These are phyloP conservation scores for Loripinus fragilis DNA, from an alignment of 2,888 invertebrate genomes.

Conservation along the genomic window DNA sequence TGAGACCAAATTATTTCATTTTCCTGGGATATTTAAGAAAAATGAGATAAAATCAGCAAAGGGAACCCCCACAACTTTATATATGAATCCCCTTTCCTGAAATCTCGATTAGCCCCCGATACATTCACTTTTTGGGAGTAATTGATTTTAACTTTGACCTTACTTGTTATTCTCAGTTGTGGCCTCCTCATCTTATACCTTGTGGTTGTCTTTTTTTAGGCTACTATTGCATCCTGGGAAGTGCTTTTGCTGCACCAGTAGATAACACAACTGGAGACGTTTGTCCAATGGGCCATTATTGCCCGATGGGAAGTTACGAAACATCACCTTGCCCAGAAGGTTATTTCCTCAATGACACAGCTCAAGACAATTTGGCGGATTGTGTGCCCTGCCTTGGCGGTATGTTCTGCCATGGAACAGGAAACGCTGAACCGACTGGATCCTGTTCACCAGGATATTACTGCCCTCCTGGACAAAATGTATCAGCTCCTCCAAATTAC, in stretches of 20 bases:
- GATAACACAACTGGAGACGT: slow-evolving; percentile 76
- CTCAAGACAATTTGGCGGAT: slow-evolving; percentile 71
- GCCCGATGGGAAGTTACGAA: slow-evolving; percentile 70
- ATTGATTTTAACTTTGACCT: too few relatives aligned
- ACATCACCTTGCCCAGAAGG: slow-evolving; percentile 72
- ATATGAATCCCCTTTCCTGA: too few relatives aligned
- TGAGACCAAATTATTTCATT: too few relatives aligned
- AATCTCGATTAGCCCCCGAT: too few relatives aligned
- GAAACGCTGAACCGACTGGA: slow-evolving; percentile 70
- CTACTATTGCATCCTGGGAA: slow-evolving; percentile 75
- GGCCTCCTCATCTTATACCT: too few relatives aligned
- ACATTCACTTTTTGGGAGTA: too few relatives aligned
- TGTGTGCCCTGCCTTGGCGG: slow-evolving; percentile 77
- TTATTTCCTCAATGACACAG: slow-evolving; percentile 75
- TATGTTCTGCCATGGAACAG: slow-evolving; percentile 76
- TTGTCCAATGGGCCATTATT: slow-evolving; percentile 80
- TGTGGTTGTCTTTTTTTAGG: slow-evolving; percentile 71
- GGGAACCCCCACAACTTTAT: too few relatives aligned
- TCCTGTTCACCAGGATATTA: slow-evolving; percentile 79
- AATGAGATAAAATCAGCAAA: too few relatives aligned
- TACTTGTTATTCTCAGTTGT: too few relatives aligned
- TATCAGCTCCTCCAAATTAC: slow-evolving; percentile 74
- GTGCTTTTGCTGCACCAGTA: slow-evolving; percentile 68
- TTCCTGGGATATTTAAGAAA: too few relatives aligned
- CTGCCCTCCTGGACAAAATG: slow-evolving; percentile 79